Evolutionary conservation across 2,113 vertebrate species (phyloP), one percentile per base, ranked within the genome.

Genomic region (Poeciliopsis occidentalis): DNA sequence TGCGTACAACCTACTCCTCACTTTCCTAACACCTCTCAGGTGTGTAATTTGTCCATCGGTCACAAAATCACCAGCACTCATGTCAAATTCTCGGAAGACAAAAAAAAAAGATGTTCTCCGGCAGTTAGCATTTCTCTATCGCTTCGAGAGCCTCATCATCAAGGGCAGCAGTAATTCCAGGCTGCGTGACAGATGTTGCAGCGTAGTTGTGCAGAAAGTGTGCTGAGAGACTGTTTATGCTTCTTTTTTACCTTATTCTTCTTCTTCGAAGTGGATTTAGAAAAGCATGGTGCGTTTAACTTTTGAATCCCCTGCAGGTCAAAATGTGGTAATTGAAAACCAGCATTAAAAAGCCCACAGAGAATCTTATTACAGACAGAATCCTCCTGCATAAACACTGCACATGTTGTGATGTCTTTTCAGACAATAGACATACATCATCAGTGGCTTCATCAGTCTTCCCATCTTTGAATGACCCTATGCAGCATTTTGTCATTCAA

Each of bases 141-240:
- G 6, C n/a, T 63, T 39, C 65, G 29, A 77, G 70, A 62, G 57
- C 31, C 60, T 65, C 26, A 44, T 69, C 61, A 31, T 60, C 65
- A 70, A 69, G 65, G 69, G 76, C 68, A 64, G 68, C 26, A 19
- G 57, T 79, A 73, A 78, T 73, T 81, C n/a, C 67, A 26, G 19
- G 39, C 41, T 62, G 27, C 22, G n/a, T 79, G 61, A 47, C 73
- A 62, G 63, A 76, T 73, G 29, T 67, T 68, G 51, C 1, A 39
- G 24, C 19, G 70, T 4, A 26, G 44, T 73, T 79, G 57, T 31
- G 60, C 60, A 72, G 64, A 32, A 73, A 67, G 57, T 67, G 61
- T 22, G n/a, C 12, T 34, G 6, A 8, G 11, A 76, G 62, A 60
- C 19, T 7, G 51, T 67, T 75, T 61, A 24, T 32, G 57, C 34